Evolutionary conservation across 2,113 vertebrate genomes (phyloP).

Genomic region (Syngnathus typhle): DNA sequence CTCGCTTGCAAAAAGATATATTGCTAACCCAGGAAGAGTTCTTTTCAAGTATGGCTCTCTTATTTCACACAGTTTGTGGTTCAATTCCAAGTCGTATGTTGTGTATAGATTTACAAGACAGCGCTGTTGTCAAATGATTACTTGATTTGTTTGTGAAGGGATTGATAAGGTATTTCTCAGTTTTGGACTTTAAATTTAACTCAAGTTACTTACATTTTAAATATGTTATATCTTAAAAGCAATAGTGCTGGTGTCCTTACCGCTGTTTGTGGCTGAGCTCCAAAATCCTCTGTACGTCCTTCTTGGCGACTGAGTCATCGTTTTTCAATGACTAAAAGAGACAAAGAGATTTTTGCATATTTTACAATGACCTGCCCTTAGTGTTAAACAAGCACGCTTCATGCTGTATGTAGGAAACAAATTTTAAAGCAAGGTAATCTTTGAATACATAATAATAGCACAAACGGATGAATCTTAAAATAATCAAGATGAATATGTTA

Average conservation of each 20-base stretch:
- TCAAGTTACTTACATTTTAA: too few relatives aligned
- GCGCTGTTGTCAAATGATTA: neutral
- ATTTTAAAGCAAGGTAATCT: neutral
- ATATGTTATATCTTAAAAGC: neutral
- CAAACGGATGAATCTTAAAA: slow-evolving; percentile 2
- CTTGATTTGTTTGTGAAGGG: neutral
- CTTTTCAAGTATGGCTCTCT: neutral
- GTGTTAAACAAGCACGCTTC: neutral
- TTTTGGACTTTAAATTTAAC: neutral
- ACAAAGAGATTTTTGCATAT: slow-evolving; percentile 4
- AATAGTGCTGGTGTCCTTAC: slow-evolving; percentile 63
- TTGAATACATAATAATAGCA: neutral
- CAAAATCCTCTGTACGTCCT: slow-evolving; percentile 87
- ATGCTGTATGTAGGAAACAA: neutral
- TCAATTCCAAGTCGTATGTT: neutral
- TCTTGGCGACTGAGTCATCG: slow-evolving; percentile 84
- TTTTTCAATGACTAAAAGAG: slow-evolving; percentile 84
- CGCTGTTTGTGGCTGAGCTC: slow-evolving; percentile 92
- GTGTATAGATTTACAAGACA: slow-evolving; percentile 2
- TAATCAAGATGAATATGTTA: slow-evolving; percentile 8
- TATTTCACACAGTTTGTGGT: neutral
- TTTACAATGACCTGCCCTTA: slow-evolving; percentile 3
- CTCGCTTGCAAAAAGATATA: slow-evolving; percentile 17
- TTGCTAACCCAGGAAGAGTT: slow-evolving; percentile 13
- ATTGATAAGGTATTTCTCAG: neutral